These are phyloP conservation scores for Argyra leucocephala DNA, from an alignment of 2,888 invertebrate genomes.

Conservation along the genomic window DNA sequence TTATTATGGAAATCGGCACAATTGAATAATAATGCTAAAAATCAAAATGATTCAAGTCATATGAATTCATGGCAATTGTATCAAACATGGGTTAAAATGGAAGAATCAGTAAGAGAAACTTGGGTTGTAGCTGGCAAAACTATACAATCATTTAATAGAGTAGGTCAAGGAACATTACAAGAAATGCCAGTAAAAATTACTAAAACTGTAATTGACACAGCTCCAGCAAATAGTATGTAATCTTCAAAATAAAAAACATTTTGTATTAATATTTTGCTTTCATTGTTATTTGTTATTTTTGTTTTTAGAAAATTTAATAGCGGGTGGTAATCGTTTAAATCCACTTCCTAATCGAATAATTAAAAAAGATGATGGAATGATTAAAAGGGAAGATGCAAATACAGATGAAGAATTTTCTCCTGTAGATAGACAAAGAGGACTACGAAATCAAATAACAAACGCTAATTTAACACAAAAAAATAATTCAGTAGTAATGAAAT, in stretches of 20 bases:
- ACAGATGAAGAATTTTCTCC: slow-evolving; percentile 14
- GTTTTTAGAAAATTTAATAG: neutral
- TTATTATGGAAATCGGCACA: slow-evolving; percentile 66
- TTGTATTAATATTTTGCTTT: neutral
- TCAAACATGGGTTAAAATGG: slow-evolving; percentile 75
- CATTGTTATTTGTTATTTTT: no score
- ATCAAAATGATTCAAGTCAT: slow-evolving; percentile 43
- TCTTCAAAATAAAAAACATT: neutral
- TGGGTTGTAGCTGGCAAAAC: slow-evolving; percentile 74
- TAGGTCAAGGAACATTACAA: slow-evolving; percentile 41
- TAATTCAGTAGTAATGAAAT: neutral
- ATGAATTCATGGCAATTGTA: slow-evolving; percentile 69
- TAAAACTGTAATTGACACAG: slow-evolving; percentile 41
- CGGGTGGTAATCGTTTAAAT: neutral
- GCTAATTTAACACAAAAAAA: neutral
- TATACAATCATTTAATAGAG: slow-evolving; percentile 62
- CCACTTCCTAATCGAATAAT: neutral
- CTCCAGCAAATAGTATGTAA: slow-evolving; percentile 26
- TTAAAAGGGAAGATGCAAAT: neutral
- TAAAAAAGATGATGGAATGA: neutral
- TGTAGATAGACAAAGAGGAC: neutral
- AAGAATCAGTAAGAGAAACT: slow-evolving; percentile 59
- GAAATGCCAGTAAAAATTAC: slow-evolving; percentile 45
- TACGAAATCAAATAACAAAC: neutral
- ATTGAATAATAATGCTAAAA: slow-evolving; percentile 40